Evolutionary conservation across 2,797 vertebrate genomes (phyloP).

Genomic region (Knipowitschia caucasica): DNA sequence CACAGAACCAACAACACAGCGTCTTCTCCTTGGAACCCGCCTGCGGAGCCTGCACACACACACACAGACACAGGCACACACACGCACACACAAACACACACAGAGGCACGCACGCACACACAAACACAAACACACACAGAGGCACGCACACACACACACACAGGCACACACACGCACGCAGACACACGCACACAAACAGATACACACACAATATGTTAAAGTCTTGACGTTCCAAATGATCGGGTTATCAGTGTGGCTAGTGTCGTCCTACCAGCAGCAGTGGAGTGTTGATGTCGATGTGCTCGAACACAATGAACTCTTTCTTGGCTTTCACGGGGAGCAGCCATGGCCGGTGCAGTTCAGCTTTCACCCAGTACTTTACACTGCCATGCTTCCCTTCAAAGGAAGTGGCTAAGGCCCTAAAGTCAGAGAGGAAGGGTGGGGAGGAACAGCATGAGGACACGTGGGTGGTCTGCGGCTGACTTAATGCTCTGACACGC

Average conservation of each 20-base stretch:
- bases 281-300: conserved; percentile 99
- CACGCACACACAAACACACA: too few species aligned
- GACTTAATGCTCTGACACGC: not conserved
- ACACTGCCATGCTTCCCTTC: conserved; percentile 98
- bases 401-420: conserved; percentile 98
- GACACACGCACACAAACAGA: too few species aligned
- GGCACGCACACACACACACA: too few species aligned
- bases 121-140: too few species aligned
- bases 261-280: conserved; percentile 87
- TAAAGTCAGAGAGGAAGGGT: conserved; percentile 19
- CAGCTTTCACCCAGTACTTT: conserved; percentile 96
- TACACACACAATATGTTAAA: conserved; percentile 1
- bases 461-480: conserved; percentile 12
- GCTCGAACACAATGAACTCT: conserved; percentile 98
- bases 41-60: conserved; percentile 86
- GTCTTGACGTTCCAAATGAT: not conserved
- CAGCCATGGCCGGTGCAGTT: conserved; percentile 95
- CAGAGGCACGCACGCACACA: too few species aligned
- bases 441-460: conserved; percentile 21
- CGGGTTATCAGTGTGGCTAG: not conserved
- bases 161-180: too few species aligned
- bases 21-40: conserved; percentile 97
- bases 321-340: conserved; percentile 96
- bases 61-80: too few species aligned
- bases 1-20: conserved; percentile 98